phyloP scores from a whole-genome alignment of 2,888 invertebrate genomes.

The Eristalis intricaria region DNA sequence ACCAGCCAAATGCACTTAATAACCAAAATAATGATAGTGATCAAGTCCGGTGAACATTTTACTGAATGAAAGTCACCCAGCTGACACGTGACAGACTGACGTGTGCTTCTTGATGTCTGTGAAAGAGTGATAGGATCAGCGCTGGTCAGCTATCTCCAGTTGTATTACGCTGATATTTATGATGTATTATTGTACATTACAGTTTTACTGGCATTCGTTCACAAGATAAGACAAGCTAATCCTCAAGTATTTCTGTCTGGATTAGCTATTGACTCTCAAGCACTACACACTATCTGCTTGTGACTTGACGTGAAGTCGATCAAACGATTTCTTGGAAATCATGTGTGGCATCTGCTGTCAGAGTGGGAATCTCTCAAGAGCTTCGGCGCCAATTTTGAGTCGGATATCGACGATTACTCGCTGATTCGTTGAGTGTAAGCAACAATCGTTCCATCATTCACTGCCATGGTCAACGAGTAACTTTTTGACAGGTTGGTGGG shows the following conservation, averaged over 20 bases:
- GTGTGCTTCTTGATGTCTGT: not conserved
- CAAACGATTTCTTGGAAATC: not conserved
- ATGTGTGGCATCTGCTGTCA: too few species aligned
- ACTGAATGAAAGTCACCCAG: not conserved
- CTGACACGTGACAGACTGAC: not conserved
- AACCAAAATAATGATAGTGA: too few species aligned
- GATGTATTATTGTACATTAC: not conserved
- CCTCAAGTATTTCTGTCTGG: not conserved
- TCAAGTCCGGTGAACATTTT: not conserved
- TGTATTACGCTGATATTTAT: not conserved
- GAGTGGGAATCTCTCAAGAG: too few species aligned
- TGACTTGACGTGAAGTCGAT: not conserved
- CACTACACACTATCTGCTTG: too few species aligned
- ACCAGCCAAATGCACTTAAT: not conserved
- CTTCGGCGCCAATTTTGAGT: too few species aligned
- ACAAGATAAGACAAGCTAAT: not conserved
- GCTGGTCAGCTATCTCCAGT: not conserved
- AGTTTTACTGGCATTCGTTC: not conserved
- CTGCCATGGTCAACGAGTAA: too few species aligned
- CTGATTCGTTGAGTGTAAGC: too few species aligned
- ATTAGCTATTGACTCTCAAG: not conserved
- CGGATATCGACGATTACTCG: too few species aligned
- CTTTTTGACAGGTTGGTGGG: too few species aligned
- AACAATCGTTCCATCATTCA: too few species aligned
- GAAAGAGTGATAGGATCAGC: not conserved